phyloP scores from a whole-genome alignment of 1,140 invertebrate genomes.

The Hylaeus anthracinus region DNA sequence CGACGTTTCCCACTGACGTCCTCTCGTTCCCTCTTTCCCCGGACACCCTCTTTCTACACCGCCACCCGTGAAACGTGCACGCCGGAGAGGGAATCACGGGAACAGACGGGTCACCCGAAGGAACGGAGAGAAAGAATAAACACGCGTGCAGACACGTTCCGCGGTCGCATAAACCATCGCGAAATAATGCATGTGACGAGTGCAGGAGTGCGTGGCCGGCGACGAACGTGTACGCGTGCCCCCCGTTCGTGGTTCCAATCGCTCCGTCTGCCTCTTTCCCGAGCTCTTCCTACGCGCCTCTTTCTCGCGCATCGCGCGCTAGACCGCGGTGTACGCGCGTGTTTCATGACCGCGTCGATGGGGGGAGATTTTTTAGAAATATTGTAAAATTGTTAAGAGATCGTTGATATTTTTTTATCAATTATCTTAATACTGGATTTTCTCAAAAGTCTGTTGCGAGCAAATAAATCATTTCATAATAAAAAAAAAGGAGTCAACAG shows the following conservation, averaged over 20 bases:
- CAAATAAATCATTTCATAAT: too few species aligned
- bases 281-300: too few species aligned
- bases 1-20: slow-evolving; percentile 45
- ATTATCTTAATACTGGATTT: too few species aligned
- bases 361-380: too few species aligned
- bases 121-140: slow-evolving; percentile 47
- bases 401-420: too few species aligned
- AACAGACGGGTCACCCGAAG: slow-evolving; percentile 20
- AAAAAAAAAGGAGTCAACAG: too few species aligned
- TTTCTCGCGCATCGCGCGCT: neutral
- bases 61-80: neutral
- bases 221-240: slow-evolving; percentile 56
- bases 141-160: slow-evolving; percentile 49
- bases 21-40: neutral
- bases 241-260: too few species aligned
- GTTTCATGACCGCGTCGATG: too few species aligned
- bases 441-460: too few species aligned
- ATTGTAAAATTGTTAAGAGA: too few species aligned
- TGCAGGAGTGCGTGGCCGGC: slow-evolving; percentile 55
- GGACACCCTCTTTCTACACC: neutral
- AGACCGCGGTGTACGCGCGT: too few species aligned
- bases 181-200: slow-evolving; percentile 73
- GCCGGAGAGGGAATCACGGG: slow-evolving; percentile 27
- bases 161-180: slow-evolving; percentile 65
- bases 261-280: neutral